phyloP scores from a whole-genome alignment of 2,888 invertebrate genomes.

The Gymnoscelis rufifasciata region DNA sequence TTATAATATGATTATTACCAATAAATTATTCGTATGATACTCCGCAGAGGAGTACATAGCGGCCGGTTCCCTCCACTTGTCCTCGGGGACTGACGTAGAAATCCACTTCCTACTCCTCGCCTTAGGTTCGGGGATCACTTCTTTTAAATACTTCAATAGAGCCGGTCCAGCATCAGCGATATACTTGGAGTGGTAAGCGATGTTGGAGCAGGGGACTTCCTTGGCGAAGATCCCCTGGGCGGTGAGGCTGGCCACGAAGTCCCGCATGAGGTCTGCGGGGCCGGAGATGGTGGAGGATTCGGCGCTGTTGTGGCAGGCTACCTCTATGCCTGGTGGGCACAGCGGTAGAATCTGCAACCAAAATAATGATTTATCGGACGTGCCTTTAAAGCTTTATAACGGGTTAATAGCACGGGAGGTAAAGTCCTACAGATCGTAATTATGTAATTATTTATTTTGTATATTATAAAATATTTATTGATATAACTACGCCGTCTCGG shows the following conservation, averaged over 20 bases:
- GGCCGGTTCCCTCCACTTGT: slow-evolving; percentile 40
- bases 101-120: slow-evolving; percentile 86
- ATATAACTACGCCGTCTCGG: no score
- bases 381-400: no score
- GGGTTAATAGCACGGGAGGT: no score
- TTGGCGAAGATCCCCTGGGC: slow-evolving; percentile 51
- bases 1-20: slow-evolving; percentile 61
- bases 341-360: slow-evolving; percentile 35
- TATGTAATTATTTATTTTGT: no score
- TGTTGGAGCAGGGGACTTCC: slow-evolving; percentile 83
- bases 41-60: slow-evolving; percentile 84
- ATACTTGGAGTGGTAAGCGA: slow-evolving; percentile 91
- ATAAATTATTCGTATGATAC: slow-evolving; percentile 90
- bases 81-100: slow-evolving; percentile 86
- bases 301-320: slow-evolving; percentile 88
- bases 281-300: slow-evolving; percentile 89
- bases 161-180: slow-evolving; percentile 80
- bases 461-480: no score
- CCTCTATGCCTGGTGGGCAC: slow-evolving; percentile 81
- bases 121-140: slow-evolving; percentile 81
- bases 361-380: no score
- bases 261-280: slow-evolving; percentile 80
- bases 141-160: slow-evolving; percentile 77
- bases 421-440: background rate
- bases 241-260: slow-evolving; percentile 71